These are phyloP conservation scores for Barbus barbus DNA, from an alignment of 2,113 vertebrate genomes.

Conservation along the genomic window DNA sequence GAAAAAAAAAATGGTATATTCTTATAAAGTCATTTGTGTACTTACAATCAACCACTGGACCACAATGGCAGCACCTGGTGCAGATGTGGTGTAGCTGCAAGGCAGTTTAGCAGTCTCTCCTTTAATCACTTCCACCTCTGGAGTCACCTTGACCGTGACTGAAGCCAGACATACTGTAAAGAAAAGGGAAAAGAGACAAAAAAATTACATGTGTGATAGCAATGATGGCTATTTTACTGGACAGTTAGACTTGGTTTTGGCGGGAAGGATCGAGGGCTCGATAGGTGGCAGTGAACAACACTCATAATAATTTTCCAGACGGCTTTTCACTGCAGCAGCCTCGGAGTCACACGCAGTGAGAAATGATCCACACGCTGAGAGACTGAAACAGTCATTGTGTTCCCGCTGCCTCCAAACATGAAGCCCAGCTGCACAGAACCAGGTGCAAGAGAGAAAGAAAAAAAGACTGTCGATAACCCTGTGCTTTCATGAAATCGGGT, in stretches of 20 bases:
- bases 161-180: slow-evolving; percentile 67
- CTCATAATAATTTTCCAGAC: background rate
- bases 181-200: slow-evolving; percentile 25
- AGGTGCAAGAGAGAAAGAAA: slow-evolving; percentile 38
- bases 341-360: slow-evolving; percentile 19
- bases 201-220: background rate
- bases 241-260: background rate
- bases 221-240: background rate
- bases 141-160: slow-evolving; percentile 64
- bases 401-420: slow-evolving; percentile 23
- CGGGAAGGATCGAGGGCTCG: background rate
- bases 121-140: slow-evolving; percentile 72
- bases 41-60: slow-evolving; percentile 79
- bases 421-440: slow-evolving; percentile 36
- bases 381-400: slow-evolving; percentile 32
- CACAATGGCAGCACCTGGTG: background rate
- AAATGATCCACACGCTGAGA: slow-evolving; percentile 29
- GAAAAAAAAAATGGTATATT: background rate
- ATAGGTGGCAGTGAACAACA: background rate
- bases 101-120: slow-evolving; percentile 68
- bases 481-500: background rate
- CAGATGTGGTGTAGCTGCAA: slow-evolving; percentile 63
- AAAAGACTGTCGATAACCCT: slow-evolving; percentile 24
- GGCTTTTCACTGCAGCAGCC: background rate
- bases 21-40: background rate